Conservation (phyloP, 2,113 vertebrate species). For the Semicossyphus pulcher region DNA sequence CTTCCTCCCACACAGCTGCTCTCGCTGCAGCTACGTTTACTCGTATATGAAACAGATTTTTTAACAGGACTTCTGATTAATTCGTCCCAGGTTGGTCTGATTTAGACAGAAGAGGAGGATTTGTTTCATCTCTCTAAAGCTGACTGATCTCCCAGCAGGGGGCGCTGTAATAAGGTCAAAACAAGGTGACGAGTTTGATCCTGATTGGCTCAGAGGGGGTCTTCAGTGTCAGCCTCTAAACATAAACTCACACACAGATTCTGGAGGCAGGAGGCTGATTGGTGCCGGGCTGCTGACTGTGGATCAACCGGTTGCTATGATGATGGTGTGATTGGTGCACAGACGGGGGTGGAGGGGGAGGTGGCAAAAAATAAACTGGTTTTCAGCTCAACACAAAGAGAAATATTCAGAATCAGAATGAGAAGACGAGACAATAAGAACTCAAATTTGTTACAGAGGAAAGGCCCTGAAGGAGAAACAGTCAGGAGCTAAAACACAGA, state of each 20-base stretch:
- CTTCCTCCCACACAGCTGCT: no score
- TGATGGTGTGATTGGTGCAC: constrained; percentile 48
- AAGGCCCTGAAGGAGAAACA: no score
- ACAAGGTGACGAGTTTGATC: not conserved
- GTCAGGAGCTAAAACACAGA: no score
- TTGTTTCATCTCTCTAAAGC: not conserved
- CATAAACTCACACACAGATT: constrained; percentile 15
- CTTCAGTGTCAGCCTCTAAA: constrained; percentile 12
- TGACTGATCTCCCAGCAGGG: constrained; percentile 32
- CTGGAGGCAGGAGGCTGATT: constrained; percentile 67
- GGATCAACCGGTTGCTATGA: constrained; percentile 49
- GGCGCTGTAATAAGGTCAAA: constrained; percentile 21
- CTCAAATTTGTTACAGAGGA: no score
- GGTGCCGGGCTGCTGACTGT: constrained; percentile 27
- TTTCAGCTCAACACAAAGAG: not conserved
- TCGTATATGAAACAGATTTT: no score
- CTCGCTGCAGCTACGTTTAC: no score
- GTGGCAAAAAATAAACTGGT: not conserved
- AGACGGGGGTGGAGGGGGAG: not conserved
- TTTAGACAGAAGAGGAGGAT: not conserved
- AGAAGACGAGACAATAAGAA: not conserved
- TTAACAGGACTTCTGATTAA: no score
- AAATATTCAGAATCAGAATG: no score
- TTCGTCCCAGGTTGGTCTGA: no score
- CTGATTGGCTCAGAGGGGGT: constrained; percentile 50